Conservation (phyloP, 2,113 vertebrate species). For the Manacus vitellinus region DNA sequence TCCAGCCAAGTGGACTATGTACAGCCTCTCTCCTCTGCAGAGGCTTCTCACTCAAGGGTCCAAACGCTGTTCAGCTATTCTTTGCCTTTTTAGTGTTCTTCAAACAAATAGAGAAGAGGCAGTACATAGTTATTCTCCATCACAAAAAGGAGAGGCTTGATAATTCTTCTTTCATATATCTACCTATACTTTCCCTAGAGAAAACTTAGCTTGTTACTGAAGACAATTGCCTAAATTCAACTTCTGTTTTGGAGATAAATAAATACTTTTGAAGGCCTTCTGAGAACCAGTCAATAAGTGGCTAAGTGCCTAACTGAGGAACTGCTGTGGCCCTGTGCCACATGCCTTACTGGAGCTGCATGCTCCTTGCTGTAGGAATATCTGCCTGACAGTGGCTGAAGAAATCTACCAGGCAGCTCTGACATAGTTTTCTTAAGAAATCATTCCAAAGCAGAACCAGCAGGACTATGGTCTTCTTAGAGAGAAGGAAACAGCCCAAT, state of each 20-base stretch:
- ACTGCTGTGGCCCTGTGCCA: not conserved
- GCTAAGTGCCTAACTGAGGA: not conserved
- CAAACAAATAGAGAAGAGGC: not conserved
- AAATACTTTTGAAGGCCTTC: not conserved
- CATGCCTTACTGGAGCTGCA: not conserved
- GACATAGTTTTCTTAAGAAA: not conserved
- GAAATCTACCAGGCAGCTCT: not conserved
- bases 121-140: not conserved
- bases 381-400: not conserved
- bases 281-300: not conserved
- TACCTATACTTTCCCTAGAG: not conserved
- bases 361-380: not conserved
- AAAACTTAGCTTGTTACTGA: not conserved
- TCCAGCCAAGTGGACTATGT: not conserved
- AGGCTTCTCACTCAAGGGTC: not conserved
- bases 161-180: not conserved
- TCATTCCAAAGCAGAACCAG: not conserved
- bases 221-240: not conserved
- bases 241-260: not conserved
- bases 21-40: not conserved
- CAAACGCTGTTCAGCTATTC: not conserved
- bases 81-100: not conserved
- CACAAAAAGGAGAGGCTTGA: not conserved
- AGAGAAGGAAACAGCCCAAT: not conserved
- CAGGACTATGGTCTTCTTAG: not conserved